Percentiles rank a stretch among this genome's conserved stretches.
phyloP scores from a whole-genome alignment of 2,113 vertebrate species.

The Chloroceryle aenea region DNA sequence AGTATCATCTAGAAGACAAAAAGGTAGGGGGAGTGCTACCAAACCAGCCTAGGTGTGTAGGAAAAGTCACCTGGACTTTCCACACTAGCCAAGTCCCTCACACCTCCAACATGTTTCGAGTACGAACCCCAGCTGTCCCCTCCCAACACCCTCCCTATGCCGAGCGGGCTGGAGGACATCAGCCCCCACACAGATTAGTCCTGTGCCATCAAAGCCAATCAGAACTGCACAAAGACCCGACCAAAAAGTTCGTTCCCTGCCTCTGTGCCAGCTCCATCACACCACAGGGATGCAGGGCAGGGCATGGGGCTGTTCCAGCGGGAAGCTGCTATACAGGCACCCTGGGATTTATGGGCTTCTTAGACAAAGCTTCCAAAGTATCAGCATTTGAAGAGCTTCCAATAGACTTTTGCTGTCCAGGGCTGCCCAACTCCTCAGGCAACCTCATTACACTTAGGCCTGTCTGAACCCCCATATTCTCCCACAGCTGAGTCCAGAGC shows the following conservation, averaged over 20 bases:
- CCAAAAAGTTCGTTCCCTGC: not conserved
- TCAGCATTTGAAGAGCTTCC: not conserved
- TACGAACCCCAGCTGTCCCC: not conserved
- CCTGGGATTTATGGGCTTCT: not conserved
- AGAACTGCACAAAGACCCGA: not conserved
- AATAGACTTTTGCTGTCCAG: fast-evolving
- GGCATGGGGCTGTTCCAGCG: not conserved
- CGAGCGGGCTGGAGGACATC: not conserved
- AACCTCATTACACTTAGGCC: not conserved
- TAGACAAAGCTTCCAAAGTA: not conserved
- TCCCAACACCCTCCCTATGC: not conserved
- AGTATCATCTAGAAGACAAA: not conserved
- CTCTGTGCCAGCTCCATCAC: not conserved
- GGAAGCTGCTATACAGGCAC: not conserved
- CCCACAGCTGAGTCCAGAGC: not conserved
- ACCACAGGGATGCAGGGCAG: not conserved
- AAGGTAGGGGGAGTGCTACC: not conserved
- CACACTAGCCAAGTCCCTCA: not conserved
- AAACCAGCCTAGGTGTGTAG: not conserved
- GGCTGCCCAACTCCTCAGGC: not conserved
- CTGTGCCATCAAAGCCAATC: not conserved
- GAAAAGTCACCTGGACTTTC: not conserved
- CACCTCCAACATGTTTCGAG: not conserved
- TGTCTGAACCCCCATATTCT: not conserved
- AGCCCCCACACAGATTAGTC: not conserved